Percentiles rank a stretch among this genome's conserved stretches.
phyloP scores from a whole-genome alignment of 2,888 invertebrate species.

The Sicus ferrugineus region DNA sequence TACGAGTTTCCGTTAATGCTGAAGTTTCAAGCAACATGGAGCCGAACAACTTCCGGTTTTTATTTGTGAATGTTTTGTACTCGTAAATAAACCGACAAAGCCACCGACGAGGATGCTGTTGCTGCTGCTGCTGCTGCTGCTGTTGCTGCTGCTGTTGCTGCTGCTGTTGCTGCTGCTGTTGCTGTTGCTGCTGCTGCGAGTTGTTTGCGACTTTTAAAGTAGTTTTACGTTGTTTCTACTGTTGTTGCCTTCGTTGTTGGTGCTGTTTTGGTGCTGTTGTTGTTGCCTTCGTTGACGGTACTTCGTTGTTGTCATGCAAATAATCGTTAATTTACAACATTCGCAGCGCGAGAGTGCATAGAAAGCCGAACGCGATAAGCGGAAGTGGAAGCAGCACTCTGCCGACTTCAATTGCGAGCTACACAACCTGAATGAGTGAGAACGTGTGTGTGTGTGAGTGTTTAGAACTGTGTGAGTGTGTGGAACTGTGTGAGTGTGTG shows the following conservation, averaged over 20 bases:
- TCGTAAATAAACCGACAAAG: slow-evolving; percentile 13
- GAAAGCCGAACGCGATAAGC: slow-evolving; percentile 18
- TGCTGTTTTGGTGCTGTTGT: not conserved
- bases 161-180: not conserved
- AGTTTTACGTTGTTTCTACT: not conserved
- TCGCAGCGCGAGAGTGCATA: not conserved
- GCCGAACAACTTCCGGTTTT: slow-evolving; percentile 20
- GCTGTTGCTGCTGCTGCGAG: not conserved
- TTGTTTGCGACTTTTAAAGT: too few species aligned
- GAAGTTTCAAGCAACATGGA: slow-evolving; percentile 3
- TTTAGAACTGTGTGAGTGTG: too few species aligned
- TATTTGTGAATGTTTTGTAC: slow-evolving; percentile 21
- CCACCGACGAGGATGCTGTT: not conserved
- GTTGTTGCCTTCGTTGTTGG: not conserved
- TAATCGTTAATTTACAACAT: slow-evolving; percentile 18
- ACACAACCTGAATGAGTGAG: too few species aligned
- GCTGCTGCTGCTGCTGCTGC: not conserved
- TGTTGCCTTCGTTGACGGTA: not conserved
- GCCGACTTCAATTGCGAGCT: too few species aligned
- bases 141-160: not conserved
- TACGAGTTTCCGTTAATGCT: slow-evolving; percentile 21
- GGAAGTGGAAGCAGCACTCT: too few species aligned
- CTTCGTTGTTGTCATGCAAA: too few species aligned
- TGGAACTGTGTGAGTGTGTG: too few species aligned
- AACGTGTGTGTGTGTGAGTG: too few species aligned